Percentiles rank a stretch among this genome's conserved stretches.
Evolutionary conservation across 2,888 invertebrate genomes (phyloP).

Genomic region (Galeopsomyia nigrocyanea): DNA sequence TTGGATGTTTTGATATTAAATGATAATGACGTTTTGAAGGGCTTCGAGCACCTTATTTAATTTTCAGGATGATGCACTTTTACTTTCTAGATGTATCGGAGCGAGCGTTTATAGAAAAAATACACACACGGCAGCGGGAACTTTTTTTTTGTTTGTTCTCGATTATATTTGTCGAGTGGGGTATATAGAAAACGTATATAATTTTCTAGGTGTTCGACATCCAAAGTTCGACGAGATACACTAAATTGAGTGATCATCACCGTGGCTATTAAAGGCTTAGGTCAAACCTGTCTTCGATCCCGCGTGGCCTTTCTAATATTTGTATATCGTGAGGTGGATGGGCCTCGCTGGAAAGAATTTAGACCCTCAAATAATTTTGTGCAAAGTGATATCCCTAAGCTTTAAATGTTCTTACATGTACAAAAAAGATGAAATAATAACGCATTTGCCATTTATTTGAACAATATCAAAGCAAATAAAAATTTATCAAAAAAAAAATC

Average conservation of each 20-base stretch:
- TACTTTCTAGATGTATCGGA: conserved; percentile 16
- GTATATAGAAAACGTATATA: conserved; percentile 14
- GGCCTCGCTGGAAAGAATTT: background rate
- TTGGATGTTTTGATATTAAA: background rate
- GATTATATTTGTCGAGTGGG: conserved; percentile 13
- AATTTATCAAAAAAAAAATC: too few species aligned
- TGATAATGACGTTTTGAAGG: conserved; percentile 11
- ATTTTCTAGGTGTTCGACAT: conserved; percentile 19
- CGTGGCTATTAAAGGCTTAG: background rate
- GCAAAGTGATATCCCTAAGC: too few species aligned
- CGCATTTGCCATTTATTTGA: too few species aligned
- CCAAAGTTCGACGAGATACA: background rate
- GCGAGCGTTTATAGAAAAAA: background rate
- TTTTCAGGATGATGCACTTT: conserved; percentile 27
- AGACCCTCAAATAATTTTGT: too few species aligned
- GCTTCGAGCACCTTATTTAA: conserved; percentile 5
- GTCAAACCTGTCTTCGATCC: too few species aligned
- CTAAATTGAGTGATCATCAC: conserved; percentile 4
- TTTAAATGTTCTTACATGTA: too few species aligned
- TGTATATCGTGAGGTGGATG: background rate
- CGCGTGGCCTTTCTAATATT: background rate
- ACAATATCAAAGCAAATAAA: too few species aligned
- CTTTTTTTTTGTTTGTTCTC: too few species aligned
- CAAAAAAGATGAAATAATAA: too few species aligned
- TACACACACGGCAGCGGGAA: too few species aligned